Evolutionary conservation across 2,797 vertebrate species (phyloP).

Genomic region (Neosilurus mollespiculum): DNA sequence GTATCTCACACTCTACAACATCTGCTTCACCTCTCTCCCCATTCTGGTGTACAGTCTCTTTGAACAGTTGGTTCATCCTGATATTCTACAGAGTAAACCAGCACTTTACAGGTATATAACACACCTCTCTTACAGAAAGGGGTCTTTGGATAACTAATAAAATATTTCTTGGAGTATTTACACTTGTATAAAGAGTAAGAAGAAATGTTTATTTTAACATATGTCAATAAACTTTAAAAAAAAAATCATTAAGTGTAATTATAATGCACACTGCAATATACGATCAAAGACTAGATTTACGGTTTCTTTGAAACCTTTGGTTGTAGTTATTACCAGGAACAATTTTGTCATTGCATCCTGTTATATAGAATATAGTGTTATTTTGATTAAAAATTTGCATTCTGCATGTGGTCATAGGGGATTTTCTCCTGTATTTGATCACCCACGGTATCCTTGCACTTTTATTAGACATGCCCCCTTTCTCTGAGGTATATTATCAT

Average conservation of each 20-base stretch:
- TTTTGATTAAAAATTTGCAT: too few relatives aligned
- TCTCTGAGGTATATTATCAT: too few relatives aligned
- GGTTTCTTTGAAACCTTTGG: background rate
- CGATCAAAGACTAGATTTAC: background rate
- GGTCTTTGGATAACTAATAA: background rate
- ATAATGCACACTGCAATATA: background rate
- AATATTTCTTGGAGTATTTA: background rate
- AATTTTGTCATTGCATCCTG: too few relatives aligned
- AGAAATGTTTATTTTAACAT: too few relatives aligned
- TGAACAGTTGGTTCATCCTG: constrained; percentile 96
- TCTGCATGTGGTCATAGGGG: too few relatives aligned
- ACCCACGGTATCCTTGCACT: background rate
- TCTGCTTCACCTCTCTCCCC: constrained; percentile 98
- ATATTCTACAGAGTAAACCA: constrained; percentile 90
- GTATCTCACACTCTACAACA: constrained; percentile 99
- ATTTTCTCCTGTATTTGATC: too few relatives aligned
- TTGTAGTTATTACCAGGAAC: background rate
- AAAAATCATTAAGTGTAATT: background rate
- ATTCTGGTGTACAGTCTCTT: constrained; percentile 97
- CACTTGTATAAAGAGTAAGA: background rate
- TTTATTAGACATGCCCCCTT: background rate
- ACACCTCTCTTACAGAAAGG: background rate
- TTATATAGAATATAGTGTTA: too few relatives aligned
- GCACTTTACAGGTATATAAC: constrained; percentile 84
- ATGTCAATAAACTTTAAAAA: too few relatives aligned